phyloP scores from a whole-genome alignment of 2,113 vertebrate genomes.

The Megaptera novaeangliae region DNA sequence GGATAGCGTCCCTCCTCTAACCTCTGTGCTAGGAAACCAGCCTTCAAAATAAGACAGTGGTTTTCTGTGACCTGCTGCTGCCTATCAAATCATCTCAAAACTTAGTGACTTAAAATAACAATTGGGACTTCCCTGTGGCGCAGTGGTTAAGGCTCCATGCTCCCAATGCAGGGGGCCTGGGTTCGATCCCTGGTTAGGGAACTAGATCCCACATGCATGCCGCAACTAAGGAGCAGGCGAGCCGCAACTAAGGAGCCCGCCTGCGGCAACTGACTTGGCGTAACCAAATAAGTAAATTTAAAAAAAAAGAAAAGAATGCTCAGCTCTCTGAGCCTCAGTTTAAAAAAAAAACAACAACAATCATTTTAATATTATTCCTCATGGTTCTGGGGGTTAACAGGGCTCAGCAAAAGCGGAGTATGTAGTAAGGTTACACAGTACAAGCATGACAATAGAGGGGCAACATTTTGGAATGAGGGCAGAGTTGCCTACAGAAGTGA shows the following conservation, averaged over 20 bases:
- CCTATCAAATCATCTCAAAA: not conserved
- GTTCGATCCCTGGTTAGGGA: too few relatives aligned
- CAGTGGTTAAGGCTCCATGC: too few relatives aligned
- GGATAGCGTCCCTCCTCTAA: not conserved
- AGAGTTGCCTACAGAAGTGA: not conserved
- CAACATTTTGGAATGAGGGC: not conserved
- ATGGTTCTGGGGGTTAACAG: not conserved
- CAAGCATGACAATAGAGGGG: not conserved
- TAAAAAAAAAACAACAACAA: not conserved
- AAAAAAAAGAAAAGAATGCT: not conserved
- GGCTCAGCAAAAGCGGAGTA: not conserved
- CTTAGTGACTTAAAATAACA: too few relatives aligned
- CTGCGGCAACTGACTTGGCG: too few relatives aligned
- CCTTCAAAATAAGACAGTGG: not conserved
- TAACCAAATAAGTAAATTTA: too few relatives aligned
- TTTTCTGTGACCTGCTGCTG: not conserved
- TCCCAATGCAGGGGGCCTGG: too few relatives aligned
- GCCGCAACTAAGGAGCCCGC: too few relatives aligned
- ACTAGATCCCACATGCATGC: too few relatives aligned
- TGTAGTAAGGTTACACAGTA: not conserved
- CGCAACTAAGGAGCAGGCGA: too few relatives aligned
- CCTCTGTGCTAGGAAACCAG: not conserved
- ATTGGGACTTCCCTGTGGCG: too few relatives aligned
- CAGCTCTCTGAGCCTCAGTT: too few relatives aligned
- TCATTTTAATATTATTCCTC: not conserved